These are phyloP conservation scores for Aplocera efformata DNA, from an alignment of 2,888 invertebrate genomes.

Conservation along the genomic window DNA sequence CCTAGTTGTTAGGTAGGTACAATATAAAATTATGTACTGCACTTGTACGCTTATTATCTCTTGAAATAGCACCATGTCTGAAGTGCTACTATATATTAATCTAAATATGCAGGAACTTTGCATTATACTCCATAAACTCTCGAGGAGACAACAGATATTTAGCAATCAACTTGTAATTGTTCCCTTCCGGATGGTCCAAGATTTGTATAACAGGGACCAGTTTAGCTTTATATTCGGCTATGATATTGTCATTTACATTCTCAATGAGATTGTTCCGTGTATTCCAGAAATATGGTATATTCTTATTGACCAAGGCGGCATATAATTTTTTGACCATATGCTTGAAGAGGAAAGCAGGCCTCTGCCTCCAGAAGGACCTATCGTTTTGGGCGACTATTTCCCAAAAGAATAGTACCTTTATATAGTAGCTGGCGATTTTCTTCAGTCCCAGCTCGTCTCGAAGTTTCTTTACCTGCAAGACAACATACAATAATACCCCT, in stretches of 20 bases:
- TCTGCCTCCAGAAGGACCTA: slow-evolving; percentile 46
- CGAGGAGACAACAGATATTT: slow-evolving; percentile 44
- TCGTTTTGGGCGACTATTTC: slow-evolving; percentile 45
- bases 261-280: slow-evolving; percentile 62
- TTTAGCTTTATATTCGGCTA: slow-evolving; percentile 43
- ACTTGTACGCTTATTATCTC: too few relatives aligned
- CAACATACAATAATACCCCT: background rate
- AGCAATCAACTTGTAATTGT: slow-evolving; percentile 47
- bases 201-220: slow-evolving; percentile 39
- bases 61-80: too few relatives aligned
- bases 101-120: slow-evolving; percentile 35
- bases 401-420: slow-evolving; percentile 77
- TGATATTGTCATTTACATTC: slow-evolving; percentile 26
- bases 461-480: slow-evolving; percentile 70
- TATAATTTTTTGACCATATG: slow-evolving; percentile 63
- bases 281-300: slow-evolving; percentile 75
- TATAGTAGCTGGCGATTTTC: slow-evolving; percentile 77
- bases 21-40: too few relatives aligned
- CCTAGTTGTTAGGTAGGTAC: too few relatives aligned
- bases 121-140: slow-evolving; percentile 47
- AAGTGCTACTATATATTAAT: background rate
- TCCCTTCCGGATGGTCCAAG: slow-evolving; percentile 34
- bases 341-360: slow-evolving; percentile 48
- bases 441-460: slow-evolving; percentile 65
- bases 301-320: slow-evolving; percentile 38